These are phyloP conservation scores for Macrobrachium nipponense DNA, from an alignment of 1,140 invertebrate species.

Conservation along the genomic window DNA sequence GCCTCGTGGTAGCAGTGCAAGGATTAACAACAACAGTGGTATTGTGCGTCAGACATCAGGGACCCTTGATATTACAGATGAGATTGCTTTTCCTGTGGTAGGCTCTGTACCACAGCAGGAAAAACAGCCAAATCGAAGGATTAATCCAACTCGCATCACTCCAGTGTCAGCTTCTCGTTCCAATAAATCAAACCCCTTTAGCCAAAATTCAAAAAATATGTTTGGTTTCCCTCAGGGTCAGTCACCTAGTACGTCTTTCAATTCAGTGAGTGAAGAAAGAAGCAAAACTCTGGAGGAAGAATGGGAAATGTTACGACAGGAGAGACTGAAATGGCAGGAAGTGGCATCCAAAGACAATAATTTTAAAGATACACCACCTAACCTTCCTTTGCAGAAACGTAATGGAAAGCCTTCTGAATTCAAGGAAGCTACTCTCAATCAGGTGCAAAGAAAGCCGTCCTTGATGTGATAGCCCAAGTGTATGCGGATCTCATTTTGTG, in stretches of 20 bases:
- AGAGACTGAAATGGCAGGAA: constrained; percentile 41
- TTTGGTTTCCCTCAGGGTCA: constrained; percentile 42
- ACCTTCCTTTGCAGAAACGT: background rate
- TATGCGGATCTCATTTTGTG: constrained; percentile 68
- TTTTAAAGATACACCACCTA: constrained; percentile 6
- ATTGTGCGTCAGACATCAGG: background rate
- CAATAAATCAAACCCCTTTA: background rate
- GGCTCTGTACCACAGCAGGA: constrained; percentile 28
- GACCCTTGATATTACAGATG: constrained; percentile 37
- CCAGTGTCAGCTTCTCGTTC: background rate
- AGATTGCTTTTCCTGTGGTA: constrained; percentile 44
- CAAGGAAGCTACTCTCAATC: constrained; percentile 26
- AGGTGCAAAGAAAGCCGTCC: constrained; percentile 19
- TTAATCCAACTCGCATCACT: constrained; percentile 46
- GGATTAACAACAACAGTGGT: background rate
- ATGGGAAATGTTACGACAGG: constrained; percentile 35
- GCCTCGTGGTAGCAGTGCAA: background rate
- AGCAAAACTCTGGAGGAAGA: constrained; percentile 48
- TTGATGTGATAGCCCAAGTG: constrained; percentile 68
- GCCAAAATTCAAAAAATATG: constrained; percentile 11
- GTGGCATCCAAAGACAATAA: background rate
- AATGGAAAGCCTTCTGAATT: background rate
- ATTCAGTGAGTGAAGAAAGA: constrained; percentile 13
- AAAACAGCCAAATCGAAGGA: constrained; percentile 38
- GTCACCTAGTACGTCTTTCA: constrained; percentile 19